Base-by-base conservation (phyloP, 2,113 vertebrate genomes). In the Triplophysa rosa region DNA sequence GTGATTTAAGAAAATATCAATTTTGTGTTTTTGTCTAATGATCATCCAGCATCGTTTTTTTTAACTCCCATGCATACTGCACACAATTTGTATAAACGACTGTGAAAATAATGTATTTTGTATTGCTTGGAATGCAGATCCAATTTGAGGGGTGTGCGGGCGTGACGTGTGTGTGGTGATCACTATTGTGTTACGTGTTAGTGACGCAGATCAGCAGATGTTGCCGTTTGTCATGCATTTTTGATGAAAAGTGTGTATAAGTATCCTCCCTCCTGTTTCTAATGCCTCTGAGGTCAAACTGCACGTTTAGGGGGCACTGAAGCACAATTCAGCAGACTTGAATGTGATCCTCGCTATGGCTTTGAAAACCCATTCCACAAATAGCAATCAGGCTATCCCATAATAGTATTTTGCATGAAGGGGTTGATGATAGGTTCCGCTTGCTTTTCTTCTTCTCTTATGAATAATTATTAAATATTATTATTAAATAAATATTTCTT, bases 191-290 rank as follows among this genome's bases (percentile, higher is more conserved):
- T 86, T 85, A 77, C 80, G 24, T 1, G 54, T 67, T 42, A 64
- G 62, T 69, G 64, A 16, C 26, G n/a, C 45, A 23, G 16, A 54
- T 78, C 67, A 62, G 67, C 24, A 67, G 42, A 56, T 78, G 67
- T 74, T 47, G 33, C 76, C 62, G 52, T 29, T 61, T 37, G 59
- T 17, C 23, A 81, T 87, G 12, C 62, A 86, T 88, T 82, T 85
- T 87, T 87, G 33, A 87, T 84, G 12, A 40, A 71, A 69, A n/a
- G 7, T 54, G 80, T 80, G 74, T 64, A 42, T 73, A 33, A 79
- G 26, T 23, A 58, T 52, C 16, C 42, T 33, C 21, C 14, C n/a
- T 23, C 12, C 17, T 56, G 45, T 19, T 29, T 75, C 49, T 63
- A 1, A n/a, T 49, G 4, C 19, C 24, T 76, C 24, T 42, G 42